A percentile compares a stretch with the other conserved stretches of the same genome.
Evolutionary conservation across 2,797 vertebrate species (phyloP).

Genomic region (Pangasius sanitwongsei): DNA sequence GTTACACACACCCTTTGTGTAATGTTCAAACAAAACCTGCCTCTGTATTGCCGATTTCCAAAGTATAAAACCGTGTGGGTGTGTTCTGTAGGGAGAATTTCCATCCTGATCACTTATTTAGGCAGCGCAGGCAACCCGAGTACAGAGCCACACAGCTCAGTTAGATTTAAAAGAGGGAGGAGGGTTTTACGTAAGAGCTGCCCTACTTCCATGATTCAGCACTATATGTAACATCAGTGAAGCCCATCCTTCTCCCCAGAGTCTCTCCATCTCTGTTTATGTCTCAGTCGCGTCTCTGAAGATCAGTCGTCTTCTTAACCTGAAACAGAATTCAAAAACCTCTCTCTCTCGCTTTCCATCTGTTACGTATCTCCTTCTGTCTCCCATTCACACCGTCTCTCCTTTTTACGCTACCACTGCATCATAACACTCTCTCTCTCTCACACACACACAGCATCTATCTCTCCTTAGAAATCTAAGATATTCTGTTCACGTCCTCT

Average conservation of each 20-base stretch:
- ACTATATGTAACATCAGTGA: conserved; percentile 35
- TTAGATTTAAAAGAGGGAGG: conserved; percentile 49
- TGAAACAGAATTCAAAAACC: conserved; percentile 40
- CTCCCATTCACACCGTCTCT: conserved; percentile 39
- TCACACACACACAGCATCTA: conserved; percentile 8
- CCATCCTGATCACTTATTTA: conserved; percentile 61
- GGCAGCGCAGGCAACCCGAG: conserved; percentile 39
- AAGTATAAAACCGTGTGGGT: conserved; percentile 17
- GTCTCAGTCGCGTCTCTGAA: conserved; percentile 23
- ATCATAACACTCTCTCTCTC: conserved; percentile 23
- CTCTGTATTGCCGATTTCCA: conserved; percentile 11
- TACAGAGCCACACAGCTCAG: conserved; percentile 38
- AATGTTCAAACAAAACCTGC: conserved; percentile 29
- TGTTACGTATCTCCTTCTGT: conserved; percentile 17
- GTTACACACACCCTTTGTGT: not conserved
- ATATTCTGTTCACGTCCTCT: conserved; percentile 38
- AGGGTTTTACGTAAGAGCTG: conserved; percentile 56
- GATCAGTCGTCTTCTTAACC: conserved; percentile 37
- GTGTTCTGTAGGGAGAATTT: conserved; percentile 49
- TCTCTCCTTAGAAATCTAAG: conserved; percentile 9
- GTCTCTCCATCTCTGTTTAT: conserved; percentile 38
- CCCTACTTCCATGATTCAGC: conserved; percentile 62
- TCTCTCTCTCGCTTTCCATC: conserved; percentile 11
- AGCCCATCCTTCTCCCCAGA: conserved; percentile 29
- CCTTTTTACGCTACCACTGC: conserved; percentile 1